Evolutionary conservation across 2,113 vertebrate genomes (phyloP).

Genomic region (Melanotaenia duboulayi): DNA sequence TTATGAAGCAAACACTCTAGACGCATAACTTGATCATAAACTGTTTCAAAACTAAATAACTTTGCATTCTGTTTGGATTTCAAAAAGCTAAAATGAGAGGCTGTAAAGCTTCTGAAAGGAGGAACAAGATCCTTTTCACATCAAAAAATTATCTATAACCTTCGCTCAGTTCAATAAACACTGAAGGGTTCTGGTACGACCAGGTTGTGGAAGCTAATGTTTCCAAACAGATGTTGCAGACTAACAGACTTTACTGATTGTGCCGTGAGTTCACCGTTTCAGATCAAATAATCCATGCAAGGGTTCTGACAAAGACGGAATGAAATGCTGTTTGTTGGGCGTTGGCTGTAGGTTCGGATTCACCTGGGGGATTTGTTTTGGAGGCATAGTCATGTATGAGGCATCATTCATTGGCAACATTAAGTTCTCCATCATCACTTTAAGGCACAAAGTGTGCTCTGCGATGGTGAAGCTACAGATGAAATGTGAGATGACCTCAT

Average conservation of each 20-base stretch:
- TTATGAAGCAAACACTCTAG: not conserved
- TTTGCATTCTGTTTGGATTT: not conserved
- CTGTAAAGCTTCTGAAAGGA: not conserved
- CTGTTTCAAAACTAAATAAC: not conserved
- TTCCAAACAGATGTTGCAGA: not conserved
- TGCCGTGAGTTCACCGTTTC: not conserved
- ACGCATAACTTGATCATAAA: not conserved
- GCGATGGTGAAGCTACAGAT: conserved; percentile 15
- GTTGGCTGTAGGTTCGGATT: conserved; percentile 1
- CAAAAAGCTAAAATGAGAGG: not conserved
- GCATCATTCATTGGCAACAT: conserved; percentile 29
- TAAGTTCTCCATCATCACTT: conserved; percentile 19
- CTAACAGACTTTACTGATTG: not conserved
- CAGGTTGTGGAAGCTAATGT: not conserved
- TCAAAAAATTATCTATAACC: not conserved
- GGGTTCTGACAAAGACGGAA: no score
- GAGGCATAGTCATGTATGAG: conserved; percentile 45
- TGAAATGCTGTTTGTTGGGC: no score
- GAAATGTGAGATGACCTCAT: conserved; percentile 24
- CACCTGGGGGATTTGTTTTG: conserved; percentile 50
- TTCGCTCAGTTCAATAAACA: not conserved
- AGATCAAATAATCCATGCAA: no score
- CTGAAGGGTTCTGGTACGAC: not conserved
- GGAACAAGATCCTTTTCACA: not conserved
- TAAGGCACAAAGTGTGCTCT: not conserved